Evolutionary conservation across 2,113 vertebrate genomes (phyloP).

Genomic region (Phalacrocorax brasilianus): DNA sequence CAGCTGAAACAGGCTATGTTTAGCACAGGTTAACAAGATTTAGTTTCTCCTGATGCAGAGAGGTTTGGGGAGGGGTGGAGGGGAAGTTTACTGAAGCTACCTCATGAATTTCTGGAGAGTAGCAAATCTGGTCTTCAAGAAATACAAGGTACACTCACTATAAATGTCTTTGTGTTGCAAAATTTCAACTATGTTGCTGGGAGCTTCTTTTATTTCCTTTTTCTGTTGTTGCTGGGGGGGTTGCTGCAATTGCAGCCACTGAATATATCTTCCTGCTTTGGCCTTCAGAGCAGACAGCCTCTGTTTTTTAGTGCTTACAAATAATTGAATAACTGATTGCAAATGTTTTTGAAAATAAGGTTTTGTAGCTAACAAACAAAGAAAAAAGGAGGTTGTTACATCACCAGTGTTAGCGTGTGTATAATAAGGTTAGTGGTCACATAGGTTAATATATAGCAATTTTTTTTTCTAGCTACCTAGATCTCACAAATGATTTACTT

Average conservation of each 20-base stretch:
- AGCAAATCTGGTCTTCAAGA: background rate
- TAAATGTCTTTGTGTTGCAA: background rate
- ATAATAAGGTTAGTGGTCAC: background rate
- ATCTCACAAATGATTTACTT: background rate
- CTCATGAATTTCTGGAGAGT: background rate
- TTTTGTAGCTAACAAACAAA: background rate
- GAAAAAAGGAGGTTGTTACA: background rate
- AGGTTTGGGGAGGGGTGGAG: background rate
- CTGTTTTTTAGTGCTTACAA: background rate
- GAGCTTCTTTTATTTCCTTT: background rate
- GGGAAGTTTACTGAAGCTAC: background rate
- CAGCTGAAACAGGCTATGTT: background rate
- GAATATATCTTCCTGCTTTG: background rate
- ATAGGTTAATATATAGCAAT: background rate
- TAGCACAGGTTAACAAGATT: background rate
- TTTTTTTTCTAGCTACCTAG: background rate
- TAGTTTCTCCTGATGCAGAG: background rate
- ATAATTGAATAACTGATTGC: background rate
- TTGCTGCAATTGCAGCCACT: background rate
- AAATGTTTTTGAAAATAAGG: background rate
- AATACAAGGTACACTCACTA: background rate
- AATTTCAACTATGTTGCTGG: background rate
- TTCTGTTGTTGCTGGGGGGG: background rate
- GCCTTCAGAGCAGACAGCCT: background rate
- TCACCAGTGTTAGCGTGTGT: background rate